A percentile compares a stretch with the other conserved stretches of the same genome.
phyloP scores from a whole-genome alignment of 2,888 invertebrate species.

The Drosophila prolongata region DNA sequence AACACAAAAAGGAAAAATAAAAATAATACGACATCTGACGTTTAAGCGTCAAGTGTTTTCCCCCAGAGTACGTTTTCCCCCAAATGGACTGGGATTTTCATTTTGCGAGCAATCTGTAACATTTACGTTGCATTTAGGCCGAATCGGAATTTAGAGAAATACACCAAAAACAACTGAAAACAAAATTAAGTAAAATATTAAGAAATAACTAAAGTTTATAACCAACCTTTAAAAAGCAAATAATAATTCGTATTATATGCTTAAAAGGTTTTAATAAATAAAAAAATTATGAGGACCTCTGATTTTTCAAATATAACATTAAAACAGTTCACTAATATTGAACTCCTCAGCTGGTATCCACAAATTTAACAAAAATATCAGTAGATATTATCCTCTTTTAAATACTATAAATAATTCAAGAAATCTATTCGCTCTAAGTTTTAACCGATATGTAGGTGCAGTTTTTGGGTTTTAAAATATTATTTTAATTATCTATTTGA shows the following conservation, averaged over 20 bases:
- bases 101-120: conserved; percentile 52
- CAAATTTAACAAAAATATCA: no score
- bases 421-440: not conserved
- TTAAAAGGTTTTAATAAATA: no score
- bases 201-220: no score
- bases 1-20: conserved; percentile 5
- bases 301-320: no score
- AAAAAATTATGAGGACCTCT: no score
- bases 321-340: no score
- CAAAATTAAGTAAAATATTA: not conserved
- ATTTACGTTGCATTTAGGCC: conserved; percentile 7
- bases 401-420: no score
- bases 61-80: conserved; percentile 32
- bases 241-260: no score
- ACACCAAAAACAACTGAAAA: not conserved
- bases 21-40: conserved; percentile 38
- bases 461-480: not conserved
- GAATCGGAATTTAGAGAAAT: conserved; percentile 9
- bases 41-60: conserved; percentile 50
- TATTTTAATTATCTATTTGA: not conserved
- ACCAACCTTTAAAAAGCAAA: no score
- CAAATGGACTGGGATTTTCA: conserved; percentile 10
- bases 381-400: no score
- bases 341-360: no score
- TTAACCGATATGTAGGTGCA: no score